Evolutionary conservation across 1,140 invertebrate genomes (phyloP).

Genomic region (Cherax destructor): DNA sequence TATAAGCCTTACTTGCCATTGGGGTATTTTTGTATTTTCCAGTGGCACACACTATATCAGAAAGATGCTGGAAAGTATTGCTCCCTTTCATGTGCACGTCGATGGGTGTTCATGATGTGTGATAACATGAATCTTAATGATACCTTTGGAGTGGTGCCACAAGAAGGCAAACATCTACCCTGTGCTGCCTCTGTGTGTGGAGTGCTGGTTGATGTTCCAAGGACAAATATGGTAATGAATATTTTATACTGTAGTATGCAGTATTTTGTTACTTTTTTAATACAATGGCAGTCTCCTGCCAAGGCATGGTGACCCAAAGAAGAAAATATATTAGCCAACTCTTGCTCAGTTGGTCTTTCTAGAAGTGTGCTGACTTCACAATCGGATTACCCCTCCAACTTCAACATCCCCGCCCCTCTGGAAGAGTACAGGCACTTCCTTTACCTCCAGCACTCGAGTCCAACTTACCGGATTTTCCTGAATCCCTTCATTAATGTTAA

Average conservation of each 20-base stretch:
- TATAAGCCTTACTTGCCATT: too few relatives aligned
- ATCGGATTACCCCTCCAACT: too few relatives aligned
- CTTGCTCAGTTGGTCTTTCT: too few relatives aligned
- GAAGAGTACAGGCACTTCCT: too few relatives aligned
- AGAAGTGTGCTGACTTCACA: too few relatives aligned
- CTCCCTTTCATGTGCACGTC: constrained; percentile 26
- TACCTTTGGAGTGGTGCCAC: constrained; percentile 12
- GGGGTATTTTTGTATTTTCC: not conserved
- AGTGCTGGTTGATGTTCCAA: not conserved
- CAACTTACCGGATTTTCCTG: too few relatives aligned
- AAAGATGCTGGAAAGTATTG: constrained; percentile 33
- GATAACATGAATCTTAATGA: constrained; percentile 27
- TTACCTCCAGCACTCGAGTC: too few relatives aligned
- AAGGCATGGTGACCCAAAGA: too few relatives aligned
- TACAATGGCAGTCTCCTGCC: too few relatives aligned
- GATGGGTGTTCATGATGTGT: constrained; percentile 42
- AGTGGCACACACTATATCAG: constrained; percentile 35
- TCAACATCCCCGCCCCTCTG: too few relatives aligned
- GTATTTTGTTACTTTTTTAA: not conserved
- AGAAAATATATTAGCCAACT: too few relatives aligned
- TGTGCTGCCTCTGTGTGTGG: not conserved
- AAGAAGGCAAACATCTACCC: constrained; percentile 14
- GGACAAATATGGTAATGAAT: not conserved
- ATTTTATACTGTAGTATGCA: not conserved
- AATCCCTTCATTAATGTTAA: too few relatives aligned